These are phyloP conservation scores for Chrysina gloriosa DNA, from an alignment of 2,888 invertebrate genomes.

Conservation along the genomic window DNA sequence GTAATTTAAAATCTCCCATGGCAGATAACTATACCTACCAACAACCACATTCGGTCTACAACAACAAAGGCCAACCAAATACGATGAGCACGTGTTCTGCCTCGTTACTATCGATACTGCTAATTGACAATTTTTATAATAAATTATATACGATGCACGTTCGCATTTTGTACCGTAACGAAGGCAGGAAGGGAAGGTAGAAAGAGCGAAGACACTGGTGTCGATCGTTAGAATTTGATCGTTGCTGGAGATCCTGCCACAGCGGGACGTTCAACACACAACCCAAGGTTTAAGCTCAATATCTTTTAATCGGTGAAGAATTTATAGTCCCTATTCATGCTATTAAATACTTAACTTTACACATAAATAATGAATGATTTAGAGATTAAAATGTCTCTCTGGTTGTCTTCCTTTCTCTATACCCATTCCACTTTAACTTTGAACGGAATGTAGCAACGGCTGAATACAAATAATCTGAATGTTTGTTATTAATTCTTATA, in stretches of 20 bases:
- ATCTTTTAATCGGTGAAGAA: slow-evolving; percentile 44
- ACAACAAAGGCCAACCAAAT: slow-evolving; percentile 13
- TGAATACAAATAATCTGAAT: slow-evolving; percentile 14
- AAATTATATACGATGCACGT: slow-evolving; percentile 30
- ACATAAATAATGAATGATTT: slow-evolving; percentile 45
- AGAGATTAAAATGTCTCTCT: slow-evolving; percentile 39
- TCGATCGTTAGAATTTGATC: slow-evolving; percentile 36
- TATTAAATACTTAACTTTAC: slow-evolving; percentile 43
- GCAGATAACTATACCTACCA: neutral
- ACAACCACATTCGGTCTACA: neutral
- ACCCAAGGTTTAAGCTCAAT: slow-evolving; percentile 40
- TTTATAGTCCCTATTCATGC: slow-evolving; percentile 43
- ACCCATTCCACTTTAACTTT: neutral
- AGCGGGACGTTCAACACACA: slow-evolving; percentile 40
- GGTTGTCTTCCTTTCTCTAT: neutral
- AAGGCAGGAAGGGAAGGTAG: neutral
- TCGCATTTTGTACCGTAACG: slow-evolving; percentile 22
- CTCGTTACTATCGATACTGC: slow-evolving; percentile 29
- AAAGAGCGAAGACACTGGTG: slow-evolving; percentile 3
- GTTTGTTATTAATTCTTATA: slow-evolving; percentile 9
- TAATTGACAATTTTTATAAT: slow-evolving; percentile 40
- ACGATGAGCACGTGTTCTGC: slow-evolving; percentile 31
- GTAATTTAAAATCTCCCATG: neutral
- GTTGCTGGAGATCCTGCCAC: slow-evolving; percentile 37
- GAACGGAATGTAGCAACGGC: neutral